These are phyloP conservation scores for Tamandua tetradactyla DNA, from an alignment of 2,797 vertebrate species.

Conservation along the genomic window DNA sequence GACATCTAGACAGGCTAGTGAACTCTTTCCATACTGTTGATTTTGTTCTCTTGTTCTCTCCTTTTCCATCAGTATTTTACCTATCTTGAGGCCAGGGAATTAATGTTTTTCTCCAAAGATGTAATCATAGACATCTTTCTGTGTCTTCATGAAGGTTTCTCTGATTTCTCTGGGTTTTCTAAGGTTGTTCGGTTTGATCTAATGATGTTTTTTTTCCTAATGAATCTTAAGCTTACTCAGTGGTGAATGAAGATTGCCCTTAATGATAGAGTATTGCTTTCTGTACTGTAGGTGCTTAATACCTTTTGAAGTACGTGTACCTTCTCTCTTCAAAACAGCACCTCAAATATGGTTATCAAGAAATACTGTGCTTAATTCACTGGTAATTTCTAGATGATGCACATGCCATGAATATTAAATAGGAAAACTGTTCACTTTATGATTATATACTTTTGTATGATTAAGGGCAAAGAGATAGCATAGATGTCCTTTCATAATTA, in stretches of 20 bases:
- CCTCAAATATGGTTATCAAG: background rate
- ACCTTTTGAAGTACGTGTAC: fast-evolving
- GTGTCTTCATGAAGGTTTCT: background rate
- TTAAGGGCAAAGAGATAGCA: background rate
- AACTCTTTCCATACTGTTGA: background rate
- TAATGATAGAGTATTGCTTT: fast-evolving
- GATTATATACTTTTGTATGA: background rate
- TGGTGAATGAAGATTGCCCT: background rate
- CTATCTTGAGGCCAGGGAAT: background rate
- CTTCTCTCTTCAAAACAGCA: background rate
- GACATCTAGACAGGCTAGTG: background rate
- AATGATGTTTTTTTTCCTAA: background rate
- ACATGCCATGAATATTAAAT: background rate
- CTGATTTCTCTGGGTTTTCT: background rate
- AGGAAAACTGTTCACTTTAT: background rate
- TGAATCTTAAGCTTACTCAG: background rate
- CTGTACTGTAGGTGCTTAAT: fast-evolving
- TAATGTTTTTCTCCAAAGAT: conserved; percentile 50
- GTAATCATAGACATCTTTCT: background rate
- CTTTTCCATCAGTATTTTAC: background rate
- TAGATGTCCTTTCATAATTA: background rate
- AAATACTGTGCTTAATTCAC: background rate
- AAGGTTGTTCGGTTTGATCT: background rate
- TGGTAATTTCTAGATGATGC: background rate
- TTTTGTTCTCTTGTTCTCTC: background rate